Percentiles rank a stretch among this genome's conserved stretches.
Evolutionary conservation across 2,113 vertebrate genomes (phyloP).

Genomic region (Rhinoderma darwinii): DNA sequence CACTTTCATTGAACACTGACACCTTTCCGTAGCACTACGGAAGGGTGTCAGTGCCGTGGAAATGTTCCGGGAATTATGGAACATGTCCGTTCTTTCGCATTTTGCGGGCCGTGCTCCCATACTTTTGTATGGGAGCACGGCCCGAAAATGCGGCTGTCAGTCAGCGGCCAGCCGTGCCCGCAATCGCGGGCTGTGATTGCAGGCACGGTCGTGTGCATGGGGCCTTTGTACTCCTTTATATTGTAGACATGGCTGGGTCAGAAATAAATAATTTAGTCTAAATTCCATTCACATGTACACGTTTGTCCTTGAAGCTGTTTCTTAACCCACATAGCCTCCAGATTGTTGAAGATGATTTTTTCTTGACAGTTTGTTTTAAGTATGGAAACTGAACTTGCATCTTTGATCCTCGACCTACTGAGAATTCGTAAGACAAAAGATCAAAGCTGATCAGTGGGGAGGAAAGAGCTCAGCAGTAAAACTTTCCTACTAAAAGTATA

Average conservation of each 20-base stretch:
- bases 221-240: too few species aligned
- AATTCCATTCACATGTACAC: slow-evolving; percentile 1
- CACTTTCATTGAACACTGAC: too few species aligned
- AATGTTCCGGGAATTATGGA: too few species aligned
- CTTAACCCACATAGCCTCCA: slow-evolving; percentile 12
- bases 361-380: slow-evolving; percentile 54
- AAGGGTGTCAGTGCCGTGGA: too few species aligned
- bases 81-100: too few species aligned
- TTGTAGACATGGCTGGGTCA: background rate
- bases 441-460: slow-evolving; percentile 45
- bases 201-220: too few species aligned
- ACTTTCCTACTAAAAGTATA: background rate
- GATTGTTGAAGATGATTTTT: slow-evolving; percentile 32
- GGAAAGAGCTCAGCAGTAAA: slow-evolving; percentile 9
- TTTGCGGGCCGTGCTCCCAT: too few species aligned
- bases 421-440: slow-evolving; percentile 45
- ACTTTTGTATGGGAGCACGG: too few species aligned
- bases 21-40: too few species aligned
- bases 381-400: slow-evolving; percentile 8
- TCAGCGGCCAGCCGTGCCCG: too few species aligned
- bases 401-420: slow-evolving; percentile 51
- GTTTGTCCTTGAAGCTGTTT: slow-evolving; percentile 45
- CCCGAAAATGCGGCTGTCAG: too few species aligned
- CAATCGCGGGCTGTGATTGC: too few species aligned
- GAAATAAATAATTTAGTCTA: background rate